Evolutionary conservation across 1,140 invertebrate species (phyloP).

Genomic region (Heliconius nattereri): DNA sequence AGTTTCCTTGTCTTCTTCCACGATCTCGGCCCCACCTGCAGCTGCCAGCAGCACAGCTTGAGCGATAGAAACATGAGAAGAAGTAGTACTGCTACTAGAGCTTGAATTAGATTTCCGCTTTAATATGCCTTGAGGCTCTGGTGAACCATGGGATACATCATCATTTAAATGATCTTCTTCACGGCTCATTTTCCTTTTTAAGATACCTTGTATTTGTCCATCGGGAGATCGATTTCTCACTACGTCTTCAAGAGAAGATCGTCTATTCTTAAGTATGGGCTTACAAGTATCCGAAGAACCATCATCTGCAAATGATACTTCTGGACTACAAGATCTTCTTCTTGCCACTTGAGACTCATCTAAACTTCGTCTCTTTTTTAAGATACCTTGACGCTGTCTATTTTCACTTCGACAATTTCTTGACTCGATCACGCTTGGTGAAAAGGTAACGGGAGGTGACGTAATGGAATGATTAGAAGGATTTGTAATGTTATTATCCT

Average conservation of each 20-base stretch:
- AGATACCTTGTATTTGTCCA: slow-evolving; percentile 78
- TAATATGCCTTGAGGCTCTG: slow-evolving; percentile 88
- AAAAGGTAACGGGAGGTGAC: slow-evolving; percentile 87
- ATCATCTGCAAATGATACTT: slow-evolving; percentile 83
- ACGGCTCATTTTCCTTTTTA: slow-evolving; percentile 79
- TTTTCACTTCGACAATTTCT: slow-evolving; percentile 77
- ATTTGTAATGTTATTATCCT: slow-evolving; percentile 81
- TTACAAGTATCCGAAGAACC: slow-evolving; percentile 82
- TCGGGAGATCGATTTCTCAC: slow-evolving; percentile 82
- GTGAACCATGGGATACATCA: slow-evolving; percentile 81
- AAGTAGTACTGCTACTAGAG: slow-evolving; percentile 81
- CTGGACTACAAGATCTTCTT: slow-evolving; percentile 85
- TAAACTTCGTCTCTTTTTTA: slow-evolving; percentile 90
- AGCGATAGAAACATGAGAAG: slow-evolving; percentile 86
- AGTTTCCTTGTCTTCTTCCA: slow-evolving; percentile 82
- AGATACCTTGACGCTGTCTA: slow-evolving; percentile 86
- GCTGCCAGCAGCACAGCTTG: slow-evolving; percentile 86
- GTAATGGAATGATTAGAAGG: slow-evolving; percentile 80
- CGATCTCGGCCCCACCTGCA: slow-evolving; percentile 82
- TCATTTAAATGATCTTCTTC: slow-evolving; percentile 75
- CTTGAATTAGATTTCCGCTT: slow-evolving; percentile 86
- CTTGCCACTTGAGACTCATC: slow-evolving; percentile 88
- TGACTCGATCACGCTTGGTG: slow-evolving; percentile 84
- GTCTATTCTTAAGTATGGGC: slow-evolving; percentile 86
- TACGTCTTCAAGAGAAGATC: slow-evolving; percentile 87